A percentile compares a stretch with the other conserved stretches of the same genome.
Conservation (phyloP, 2,797 vertebrate species). For the Nasua narica region DNA sequence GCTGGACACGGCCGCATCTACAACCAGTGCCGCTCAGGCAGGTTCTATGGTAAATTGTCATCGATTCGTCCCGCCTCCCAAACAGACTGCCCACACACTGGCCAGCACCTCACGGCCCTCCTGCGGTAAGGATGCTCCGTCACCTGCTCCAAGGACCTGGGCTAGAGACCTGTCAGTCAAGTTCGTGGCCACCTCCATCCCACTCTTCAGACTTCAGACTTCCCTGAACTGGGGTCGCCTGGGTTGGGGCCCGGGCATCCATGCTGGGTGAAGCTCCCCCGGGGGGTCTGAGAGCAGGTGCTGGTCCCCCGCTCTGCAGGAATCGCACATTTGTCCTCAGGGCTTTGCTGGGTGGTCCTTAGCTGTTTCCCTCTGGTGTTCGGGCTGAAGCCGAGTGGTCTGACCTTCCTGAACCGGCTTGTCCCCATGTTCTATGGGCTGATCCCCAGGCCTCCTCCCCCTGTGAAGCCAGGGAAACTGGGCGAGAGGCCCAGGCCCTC, state of each 20-base stretch:
- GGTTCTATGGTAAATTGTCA: accelerated
- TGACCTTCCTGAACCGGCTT: not conserved
- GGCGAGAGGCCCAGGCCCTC: not conserved
- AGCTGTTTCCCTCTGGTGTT: not conserved
- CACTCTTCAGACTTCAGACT: not conserved
- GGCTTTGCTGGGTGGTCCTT: not conserved
- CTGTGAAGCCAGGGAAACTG: not conserved
- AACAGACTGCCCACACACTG: accelerated
- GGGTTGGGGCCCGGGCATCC: not conserved
- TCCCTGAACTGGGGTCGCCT: not conserved
- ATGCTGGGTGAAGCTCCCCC: accelerated
- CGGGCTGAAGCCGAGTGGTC: not conserved
- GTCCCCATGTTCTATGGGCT: not conserved
- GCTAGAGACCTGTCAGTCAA: not conserved
- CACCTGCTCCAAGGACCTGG: not conserved
- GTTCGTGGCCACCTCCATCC: not conserved
- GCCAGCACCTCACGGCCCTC: not conserved
- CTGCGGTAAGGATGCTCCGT: not conserved
- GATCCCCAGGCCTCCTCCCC: too few relatives aligned
- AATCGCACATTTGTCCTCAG: not conserved
- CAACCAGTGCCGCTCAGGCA: too few relatives aligned
- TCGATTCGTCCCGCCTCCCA: accelerated
- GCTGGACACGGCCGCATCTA: not conserved
- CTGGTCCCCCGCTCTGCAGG: not conserved
- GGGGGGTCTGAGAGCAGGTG: too few relatives aligned